Evolutionary conservation across 2,797 vertebrate genomes (phyloP).

Genomic region (Sebastes taczanowskii): DNA sequence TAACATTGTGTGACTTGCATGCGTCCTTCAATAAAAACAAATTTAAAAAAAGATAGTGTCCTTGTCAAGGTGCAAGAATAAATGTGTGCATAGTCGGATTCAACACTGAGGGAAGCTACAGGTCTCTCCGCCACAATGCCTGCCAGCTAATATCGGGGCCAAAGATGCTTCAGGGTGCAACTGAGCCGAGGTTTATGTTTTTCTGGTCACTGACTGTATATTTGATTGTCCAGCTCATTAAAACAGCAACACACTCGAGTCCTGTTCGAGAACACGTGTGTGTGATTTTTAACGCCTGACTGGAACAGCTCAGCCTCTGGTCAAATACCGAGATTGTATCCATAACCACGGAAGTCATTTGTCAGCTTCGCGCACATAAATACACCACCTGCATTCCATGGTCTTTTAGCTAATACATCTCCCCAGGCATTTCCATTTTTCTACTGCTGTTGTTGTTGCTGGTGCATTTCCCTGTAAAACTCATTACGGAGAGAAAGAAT

Average conservation of each 20-base stretch:
- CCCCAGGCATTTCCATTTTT: constrained; percentile 70
- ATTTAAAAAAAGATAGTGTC: background rate
- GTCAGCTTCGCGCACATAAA: constrained; percentile 64
- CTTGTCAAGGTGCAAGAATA: background rate
- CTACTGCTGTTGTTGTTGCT: constrained; percentile 55
- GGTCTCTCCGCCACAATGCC: background rate
- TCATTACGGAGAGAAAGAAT: constrained; percentile 73
- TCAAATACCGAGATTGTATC: constrained; percentile 61
- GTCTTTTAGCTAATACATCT: constrained; percentile 65
- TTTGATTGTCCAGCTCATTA: constrained; percentile 35
- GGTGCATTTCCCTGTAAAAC: constrained; percentile 67
- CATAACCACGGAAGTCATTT: constrained; percentile 60
- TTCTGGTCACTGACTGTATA: constrained; percentile 4
- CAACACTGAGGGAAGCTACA: background rate
- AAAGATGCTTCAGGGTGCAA: background rate
- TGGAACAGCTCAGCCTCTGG: constrained; percentile 55
- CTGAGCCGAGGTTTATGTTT: background rate
- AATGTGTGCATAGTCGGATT: background rate
- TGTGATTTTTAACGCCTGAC: constrained; percentile 32
- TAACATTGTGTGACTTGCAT: too few species aligned
- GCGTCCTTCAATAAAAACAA: too few species aligned
- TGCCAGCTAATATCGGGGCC: background rate
- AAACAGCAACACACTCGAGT: constrained; percentile 20
- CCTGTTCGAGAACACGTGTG: background rate
- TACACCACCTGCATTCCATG: constrained; percentile 61